A percentile compares a stretch with the other conserved stretches of the same genome.
Conservation (phyloP, 2,113 vertebrate genomes). For the Barnardius zonarius region DNA sequence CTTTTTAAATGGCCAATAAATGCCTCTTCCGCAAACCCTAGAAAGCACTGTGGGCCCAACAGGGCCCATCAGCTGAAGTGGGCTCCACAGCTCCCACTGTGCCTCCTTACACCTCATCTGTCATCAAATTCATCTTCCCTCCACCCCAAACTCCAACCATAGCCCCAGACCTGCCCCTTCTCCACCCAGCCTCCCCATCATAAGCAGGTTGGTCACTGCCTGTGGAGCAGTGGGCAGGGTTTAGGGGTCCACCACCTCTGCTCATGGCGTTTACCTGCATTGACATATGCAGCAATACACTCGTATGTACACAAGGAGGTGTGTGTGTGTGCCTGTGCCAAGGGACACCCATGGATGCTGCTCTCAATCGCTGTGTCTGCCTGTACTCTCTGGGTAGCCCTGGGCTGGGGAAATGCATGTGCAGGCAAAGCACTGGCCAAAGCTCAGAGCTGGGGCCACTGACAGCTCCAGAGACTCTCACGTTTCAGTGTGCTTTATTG, state of each 20-base stretch:
- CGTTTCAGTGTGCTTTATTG: neutral
- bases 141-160: neutral
- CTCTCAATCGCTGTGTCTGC: accelerated
- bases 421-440: neutral
- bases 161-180: neutral
- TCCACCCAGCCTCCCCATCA: neutral
- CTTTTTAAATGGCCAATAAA: constrained; percentile 3
- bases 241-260: neutral
- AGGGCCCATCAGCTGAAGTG: neutral
- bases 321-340: neutral
- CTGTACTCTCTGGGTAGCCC: neutral
- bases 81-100: neutral
- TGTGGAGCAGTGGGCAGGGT: neutral
- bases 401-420: neutral
- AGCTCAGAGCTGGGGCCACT: neutral
- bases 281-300: accelerated
- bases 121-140: neutral
- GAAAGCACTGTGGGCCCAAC: neutral
- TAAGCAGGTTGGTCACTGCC: neutral
- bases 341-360: neutral
- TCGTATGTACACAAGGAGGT: accelerated
- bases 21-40: neutral
- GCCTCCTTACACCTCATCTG: neutral
- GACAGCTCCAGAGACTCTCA: neutral
- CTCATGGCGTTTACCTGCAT: neutral